phyloP scores from a whole-genome alignment of 2,888 invertebrate genomes.

The Acleris cristana region DNA sequence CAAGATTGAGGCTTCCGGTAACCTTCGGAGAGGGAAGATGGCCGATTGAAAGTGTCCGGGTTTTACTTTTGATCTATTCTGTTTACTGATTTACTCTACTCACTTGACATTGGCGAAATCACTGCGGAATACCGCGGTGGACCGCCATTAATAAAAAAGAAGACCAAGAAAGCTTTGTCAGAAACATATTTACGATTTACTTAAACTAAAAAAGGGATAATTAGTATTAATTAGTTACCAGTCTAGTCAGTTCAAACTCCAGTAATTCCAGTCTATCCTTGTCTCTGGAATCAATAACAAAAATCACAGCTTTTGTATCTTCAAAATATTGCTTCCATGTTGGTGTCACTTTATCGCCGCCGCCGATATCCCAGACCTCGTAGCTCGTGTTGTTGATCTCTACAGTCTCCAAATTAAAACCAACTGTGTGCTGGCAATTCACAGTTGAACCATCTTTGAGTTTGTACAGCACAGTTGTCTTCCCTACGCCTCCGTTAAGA shows the following conservation, averaged over 20 bases:
- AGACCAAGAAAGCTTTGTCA: too few relatives aligned
- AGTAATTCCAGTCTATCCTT: constrained; percentile 19
- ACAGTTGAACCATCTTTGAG: constrained; percentile 15
- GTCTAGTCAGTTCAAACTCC: constrained; percentile 21
- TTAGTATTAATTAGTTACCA: constrained; percentile 28
- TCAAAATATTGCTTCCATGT: constrained; percentile 27
- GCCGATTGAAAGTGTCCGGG: too few relatives aligned
- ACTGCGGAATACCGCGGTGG: too few relatives aligned
- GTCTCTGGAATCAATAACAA: constrained; percentile 31
- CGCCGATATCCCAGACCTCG: constrained; percentile 30
- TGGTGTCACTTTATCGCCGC: constrained; percentile 27
- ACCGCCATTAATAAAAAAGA: too few relatives aligned
- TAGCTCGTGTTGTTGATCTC: constrained; percentile 21
- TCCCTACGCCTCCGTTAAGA: constrained; percentile 31
- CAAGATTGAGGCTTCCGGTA: too few relatives aligned
- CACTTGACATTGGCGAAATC: too few relatives aligned
- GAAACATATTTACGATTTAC: too few relatives aligned
- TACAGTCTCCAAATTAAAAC: constrained; percentile 29
- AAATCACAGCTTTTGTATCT: constrained; percentile 26
- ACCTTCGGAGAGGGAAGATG: too few relatives aligned
- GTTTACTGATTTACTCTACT: too few relatives aligned
- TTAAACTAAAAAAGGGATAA: not conserved
- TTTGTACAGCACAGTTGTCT: constrained; percentile 31
- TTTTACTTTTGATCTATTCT: too few relatives aligned
- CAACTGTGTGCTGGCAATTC: constrained; percentile 14